Percentiles rank a stretch among this genome's conserved stretches.
Conservation (phyloP, 2,888 invertebrate species). For the Pelosia muscerda region DNA sequence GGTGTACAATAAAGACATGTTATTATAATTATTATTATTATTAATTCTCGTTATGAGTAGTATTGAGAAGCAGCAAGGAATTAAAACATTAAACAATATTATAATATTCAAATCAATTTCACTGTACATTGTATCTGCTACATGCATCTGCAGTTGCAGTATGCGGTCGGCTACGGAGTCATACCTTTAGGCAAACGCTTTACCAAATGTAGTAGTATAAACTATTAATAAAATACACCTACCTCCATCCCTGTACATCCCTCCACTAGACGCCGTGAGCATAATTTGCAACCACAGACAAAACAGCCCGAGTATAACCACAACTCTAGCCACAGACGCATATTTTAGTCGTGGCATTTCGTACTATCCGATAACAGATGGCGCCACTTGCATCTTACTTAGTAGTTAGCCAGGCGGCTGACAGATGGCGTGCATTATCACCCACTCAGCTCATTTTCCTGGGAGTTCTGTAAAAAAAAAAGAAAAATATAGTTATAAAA, state of each 20-base stretch:
- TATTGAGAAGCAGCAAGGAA: no score
- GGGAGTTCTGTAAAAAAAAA: slow-evolving; percentile 28
- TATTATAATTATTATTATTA: no score
- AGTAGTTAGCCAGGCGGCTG: slow-evolving; percentile 41
- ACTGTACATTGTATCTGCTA: no score
- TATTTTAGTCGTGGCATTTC: slow-evolving; percentile 84
- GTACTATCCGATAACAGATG: slow-evolving; percentile 55
- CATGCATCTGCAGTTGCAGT: no score
- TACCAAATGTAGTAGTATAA: no score
- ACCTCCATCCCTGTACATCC: slow-evolving; percentile 75
- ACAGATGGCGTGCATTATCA: slow-evolving; percentile 51
- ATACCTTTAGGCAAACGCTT: no score
- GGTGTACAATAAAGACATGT: no score
- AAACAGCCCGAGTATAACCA: slow-evolving; percentile 76
- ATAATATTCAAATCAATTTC: no score
- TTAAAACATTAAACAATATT: no score
- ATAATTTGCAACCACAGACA: slow-evolving; percentile 83
- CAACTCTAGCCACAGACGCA: slow-evolving; percentile 75
- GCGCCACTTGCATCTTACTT: slow-evolving; percentile 53
- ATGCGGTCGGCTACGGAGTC: no score
- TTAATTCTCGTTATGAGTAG: no score
- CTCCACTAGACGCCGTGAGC: slow-evolving; percentile 72
- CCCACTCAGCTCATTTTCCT: slow-evolving; percentile 33
- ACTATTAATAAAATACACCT: slow-evolving; percentile 29
- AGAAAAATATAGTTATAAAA: neutral